Evolutionary conservation across 35 echinoderm and acorn worm genomes (phyloP).

Genomic region (Ophiothrix spiculata): DNA sequence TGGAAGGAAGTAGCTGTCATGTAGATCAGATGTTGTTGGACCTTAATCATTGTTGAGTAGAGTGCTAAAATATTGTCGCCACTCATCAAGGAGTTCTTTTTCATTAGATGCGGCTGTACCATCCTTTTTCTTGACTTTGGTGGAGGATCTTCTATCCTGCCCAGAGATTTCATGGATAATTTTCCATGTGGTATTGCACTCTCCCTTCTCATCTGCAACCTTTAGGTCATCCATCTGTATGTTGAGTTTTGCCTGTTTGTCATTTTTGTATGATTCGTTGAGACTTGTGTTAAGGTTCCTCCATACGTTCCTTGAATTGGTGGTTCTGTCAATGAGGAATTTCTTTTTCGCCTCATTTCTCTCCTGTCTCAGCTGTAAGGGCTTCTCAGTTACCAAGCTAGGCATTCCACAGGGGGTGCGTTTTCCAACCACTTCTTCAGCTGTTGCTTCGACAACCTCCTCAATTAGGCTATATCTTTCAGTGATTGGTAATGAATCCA

Average conservation of each 20-base stretch:
- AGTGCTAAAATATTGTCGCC: neutral
- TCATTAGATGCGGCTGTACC: neutral
- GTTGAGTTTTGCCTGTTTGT: neutral
- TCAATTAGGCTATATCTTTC: neutral
- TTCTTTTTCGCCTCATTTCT: neutral
- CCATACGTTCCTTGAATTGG: neutral
- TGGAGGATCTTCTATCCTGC: neutral
- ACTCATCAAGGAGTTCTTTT: neutral
- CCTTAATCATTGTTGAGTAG: neutral
- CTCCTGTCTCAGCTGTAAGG: neutral
- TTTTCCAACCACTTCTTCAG: neutral
- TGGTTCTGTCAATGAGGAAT: neutral
- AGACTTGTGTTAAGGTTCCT: neutral
- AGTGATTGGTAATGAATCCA: too few relatives aligned
- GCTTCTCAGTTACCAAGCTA: neutral
- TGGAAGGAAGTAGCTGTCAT: too few relatives aligned
- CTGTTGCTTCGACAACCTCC: neutral
- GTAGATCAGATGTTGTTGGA: too few relatives aligned
- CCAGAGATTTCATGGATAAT: too few relatives aligned
- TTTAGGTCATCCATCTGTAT: neutral
- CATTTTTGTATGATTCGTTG: neutral
- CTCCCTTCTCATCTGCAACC: neutral
- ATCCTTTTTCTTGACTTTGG: neutral
- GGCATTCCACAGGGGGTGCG: neutral
- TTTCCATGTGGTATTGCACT: too few relatives aligned